These are phyloP conservation scores for Cyclura pinguis DNA, from an alignment of 2,797 vertebrate genomes.

Conservation along the genomic window DNA sequence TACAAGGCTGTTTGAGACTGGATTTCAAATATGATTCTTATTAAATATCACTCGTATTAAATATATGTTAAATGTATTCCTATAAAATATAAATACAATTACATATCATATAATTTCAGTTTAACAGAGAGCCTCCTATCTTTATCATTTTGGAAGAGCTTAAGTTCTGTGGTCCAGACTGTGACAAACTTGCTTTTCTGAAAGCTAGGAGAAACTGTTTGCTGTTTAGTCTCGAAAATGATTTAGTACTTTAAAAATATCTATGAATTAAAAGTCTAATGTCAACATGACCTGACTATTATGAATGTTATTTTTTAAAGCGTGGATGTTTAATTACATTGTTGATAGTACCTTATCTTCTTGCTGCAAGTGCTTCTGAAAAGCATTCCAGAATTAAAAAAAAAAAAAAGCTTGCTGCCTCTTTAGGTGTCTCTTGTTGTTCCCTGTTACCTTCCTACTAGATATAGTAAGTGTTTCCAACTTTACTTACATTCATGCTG, in stretches of 20 bases:
- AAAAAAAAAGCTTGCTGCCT: neutral
- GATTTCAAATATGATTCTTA: neutral
- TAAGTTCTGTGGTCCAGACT: neutral
- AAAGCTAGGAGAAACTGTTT: neutral
- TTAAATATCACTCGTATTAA: neutral
- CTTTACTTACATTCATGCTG: neutral
- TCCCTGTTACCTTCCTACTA: too few relatives aligned
- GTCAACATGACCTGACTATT: neutral
- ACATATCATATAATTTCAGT: neutral
- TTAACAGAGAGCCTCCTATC: neutral
- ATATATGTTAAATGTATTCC: neutral
- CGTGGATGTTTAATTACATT: neutral
- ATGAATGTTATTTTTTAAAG: neutral
- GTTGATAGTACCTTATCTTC: neutral
- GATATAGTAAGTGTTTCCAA: neutral
- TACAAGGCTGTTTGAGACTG: neutral
- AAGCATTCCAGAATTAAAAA: neutral
- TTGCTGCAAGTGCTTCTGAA: neutral
- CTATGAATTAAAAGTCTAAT: neutral
- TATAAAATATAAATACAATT: neutral
- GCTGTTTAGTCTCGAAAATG: neutral
- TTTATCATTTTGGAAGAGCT: neutral
- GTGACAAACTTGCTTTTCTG: neutral
- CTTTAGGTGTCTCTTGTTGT: neutral
- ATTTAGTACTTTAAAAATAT: neutral